Conservation (phyloP, 2,888 invertebrate genomes). For the Antheraea yamamai region DNA sequence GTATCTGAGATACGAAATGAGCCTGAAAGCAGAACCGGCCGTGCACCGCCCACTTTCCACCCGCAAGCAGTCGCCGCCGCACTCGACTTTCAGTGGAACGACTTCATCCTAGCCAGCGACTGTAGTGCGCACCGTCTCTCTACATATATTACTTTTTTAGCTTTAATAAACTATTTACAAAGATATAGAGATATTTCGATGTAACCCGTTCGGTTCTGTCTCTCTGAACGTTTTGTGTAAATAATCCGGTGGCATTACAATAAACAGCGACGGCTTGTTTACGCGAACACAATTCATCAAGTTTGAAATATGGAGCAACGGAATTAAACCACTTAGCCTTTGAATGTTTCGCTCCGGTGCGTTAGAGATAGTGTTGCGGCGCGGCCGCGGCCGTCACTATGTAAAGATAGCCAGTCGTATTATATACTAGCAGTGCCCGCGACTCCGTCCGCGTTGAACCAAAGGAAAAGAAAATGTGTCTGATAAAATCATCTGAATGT, state of each 20-base stretch:
- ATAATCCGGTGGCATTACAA: slow-evolving; percentile 4
- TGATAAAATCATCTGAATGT: no score
- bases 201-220: not conserved
- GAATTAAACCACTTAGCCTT: slow-evolving; percentile 4
- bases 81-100: slow-evolving; percentile 53
- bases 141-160: slow-evolving; percentile 46
- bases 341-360: not conserved
- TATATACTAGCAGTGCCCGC: not conserved
- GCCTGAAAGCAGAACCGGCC: slow-evolving; percentile 6
- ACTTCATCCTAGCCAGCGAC: slow-evolving; percentile 48
- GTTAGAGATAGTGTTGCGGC: not conserved
- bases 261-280: not conserved
- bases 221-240: not conserved
- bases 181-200: slow-evolving; percentile 46
- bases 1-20: slow-evolving; percentile 21
- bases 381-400: not conserved
- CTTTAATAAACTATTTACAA: slow-evolving; percentile 61
- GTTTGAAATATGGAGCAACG: slow-evolving; percentile 3
- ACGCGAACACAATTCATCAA: not conserved
- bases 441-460: no score
- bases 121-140: slow-evolving; percentile 36
- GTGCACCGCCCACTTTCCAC: slow-evolving; percentile 36
- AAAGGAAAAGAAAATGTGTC: no score
- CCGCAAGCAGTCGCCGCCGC: slow-evolving; percentile 44
- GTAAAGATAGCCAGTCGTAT: not conserved